Conservation (phyloP, 2,888 invertebrate species). For the Microctonus brassicae region DNA sequence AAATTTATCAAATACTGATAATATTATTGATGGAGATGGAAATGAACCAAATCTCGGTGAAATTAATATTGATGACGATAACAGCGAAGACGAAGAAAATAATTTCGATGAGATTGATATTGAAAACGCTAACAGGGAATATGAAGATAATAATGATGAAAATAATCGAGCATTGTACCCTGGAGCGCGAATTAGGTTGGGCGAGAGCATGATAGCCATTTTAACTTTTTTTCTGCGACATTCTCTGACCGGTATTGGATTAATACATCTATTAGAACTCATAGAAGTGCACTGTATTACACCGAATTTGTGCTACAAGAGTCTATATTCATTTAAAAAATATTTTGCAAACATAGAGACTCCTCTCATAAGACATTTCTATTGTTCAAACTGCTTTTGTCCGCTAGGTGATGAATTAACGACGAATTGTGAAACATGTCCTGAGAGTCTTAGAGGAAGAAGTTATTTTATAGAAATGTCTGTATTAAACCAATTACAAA, state of each 20-base stretch:
- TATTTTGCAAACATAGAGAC: neutral
- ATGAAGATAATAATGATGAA: neutral
- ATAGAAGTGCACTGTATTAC: slow-evolving; percentile 17
- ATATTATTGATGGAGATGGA: no score
- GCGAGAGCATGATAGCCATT: neutral
- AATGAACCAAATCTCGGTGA: no score
- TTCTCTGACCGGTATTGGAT: neutral
- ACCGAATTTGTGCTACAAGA: neutral
- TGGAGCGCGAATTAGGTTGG: neutral
- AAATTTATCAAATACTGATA: no score
- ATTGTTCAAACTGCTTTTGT: neutral
- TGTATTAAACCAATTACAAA: neutral
- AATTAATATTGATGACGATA: no score
- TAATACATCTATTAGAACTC: neutral
- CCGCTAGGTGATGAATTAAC: neutral
- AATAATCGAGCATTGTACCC: neutral
- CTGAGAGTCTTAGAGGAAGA: neutral
- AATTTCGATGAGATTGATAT: no score
- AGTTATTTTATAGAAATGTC: no score
- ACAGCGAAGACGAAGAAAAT: no score
- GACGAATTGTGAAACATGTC: neutral
- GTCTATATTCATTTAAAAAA: neutral
- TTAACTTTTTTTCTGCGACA: neutral
- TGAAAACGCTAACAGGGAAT: no score
- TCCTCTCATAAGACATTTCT: neutral